Evolutionary conservation across 2,113 vertebrate species (phyloP).

Genomic region (Saccopteryx leptura): DNA sequence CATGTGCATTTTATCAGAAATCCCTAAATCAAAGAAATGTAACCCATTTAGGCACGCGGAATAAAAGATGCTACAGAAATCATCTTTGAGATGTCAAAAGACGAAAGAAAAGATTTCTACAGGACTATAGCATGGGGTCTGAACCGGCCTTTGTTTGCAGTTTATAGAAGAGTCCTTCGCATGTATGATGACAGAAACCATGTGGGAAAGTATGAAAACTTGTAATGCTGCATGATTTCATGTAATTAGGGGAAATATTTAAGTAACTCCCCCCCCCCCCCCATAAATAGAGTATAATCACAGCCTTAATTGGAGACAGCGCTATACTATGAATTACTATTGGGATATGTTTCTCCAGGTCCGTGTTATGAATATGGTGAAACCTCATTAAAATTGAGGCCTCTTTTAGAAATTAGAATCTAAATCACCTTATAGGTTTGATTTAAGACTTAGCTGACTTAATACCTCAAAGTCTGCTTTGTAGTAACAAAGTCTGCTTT

Average conservation of each 20-base stretch:
- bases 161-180: slow-evolving; percentile 97
- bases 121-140: slow-evolving; percentile 98
- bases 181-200: slow-evolving; percentile 99
- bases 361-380: slow-evolving; percentile 40
- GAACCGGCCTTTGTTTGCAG: slow-evolving; percentile 98
- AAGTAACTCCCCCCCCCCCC: neutral
- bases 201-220: slow-evolving; percentile 97
- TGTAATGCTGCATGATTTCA: slow-evolving; percentile 86
- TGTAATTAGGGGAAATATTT: slow-evolving; percentile 73
- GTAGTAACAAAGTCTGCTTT: slow-evolving; percentile 53
- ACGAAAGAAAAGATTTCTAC: slow-evolving; percentile 99
- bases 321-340: slow-evolving; percentile 29
- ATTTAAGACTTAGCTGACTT: slow-evolving; percentile 31
- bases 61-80: slow-evolving; percentile 99
- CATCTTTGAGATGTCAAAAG: slow-evolving; percentile 99
- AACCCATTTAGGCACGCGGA: slow-evolving; percentile 93
- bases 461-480: slow-evolving; percentile 45
- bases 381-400: neutral
- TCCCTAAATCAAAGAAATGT: slow-evolving; percentile 85
- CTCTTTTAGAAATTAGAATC: slow-evolving; percentile 43
- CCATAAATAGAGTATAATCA: neutral
- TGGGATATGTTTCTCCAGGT: slow-evolving; percentile 12
- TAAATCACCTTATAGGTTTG: slow-evolving; percentile 28
- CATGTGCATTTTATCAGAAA: slow-evolving; percentile 80
- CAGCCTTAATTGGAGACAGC: slow-evolving; percentile 30